Evolutionary conservation across 2,113 vertebrate species (phyloP).

Genomic region (Scartelaos histophorus): DNA sequence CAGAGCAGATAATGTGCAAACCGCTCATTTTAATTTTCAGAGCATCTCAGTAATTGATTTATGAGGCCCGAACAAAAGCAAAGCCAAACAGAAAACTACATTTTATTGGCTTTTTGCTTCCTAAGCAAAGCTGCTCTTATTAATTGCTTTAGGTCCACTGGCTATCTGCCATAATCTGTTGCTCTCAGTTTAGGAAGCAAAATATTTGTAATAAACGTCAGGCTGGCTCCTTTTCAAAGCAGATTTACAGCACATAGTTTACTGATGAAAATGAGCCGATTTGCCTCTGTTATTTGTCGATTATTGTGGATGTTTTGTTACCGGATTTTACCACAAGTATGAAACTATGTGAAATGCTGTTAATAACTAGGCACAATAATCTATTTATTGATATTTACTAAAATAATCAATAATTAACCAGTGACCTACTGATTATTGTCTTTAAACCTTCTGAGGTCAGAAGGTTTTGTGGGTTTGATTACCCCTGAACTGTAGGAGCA

Average conservation of each 20-base stretch:
- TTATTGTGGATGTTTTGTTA: conserved; percentile 41
- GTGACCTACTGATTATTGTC: no score
- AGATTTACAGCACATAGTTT: conserved; percentile 65
- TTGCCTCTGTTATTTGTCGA: conserved; percentile 55
- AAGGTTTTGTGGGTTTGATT: no score
- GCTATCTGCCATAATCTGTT: conserved; percentile 65
- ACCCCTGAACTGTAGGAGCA: no score
- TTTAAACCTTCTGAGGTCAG: no score
- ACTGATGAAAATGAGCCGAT: conserved; percentile 61
- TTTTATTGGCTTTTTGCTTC: conserved; percentile 63
- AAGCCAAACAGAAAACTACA: conserved; percentile 41
- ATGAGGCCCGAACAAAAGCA: conserved; percentile 61
- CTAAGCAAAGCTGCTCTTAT: conserved; percentile 62
- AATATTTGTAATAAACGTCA: conserved; percentile 72
- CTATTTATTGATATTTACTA: no score
- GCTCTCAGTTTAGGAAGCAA: conserved; percentile 64
- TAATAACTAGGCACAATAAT: no score
- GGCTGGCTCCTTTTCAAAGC: conserved; percentile 66
- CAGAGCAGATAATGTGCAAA: conserved; percentile 31
- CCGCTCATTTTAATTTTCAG: conserved; percentile 41
- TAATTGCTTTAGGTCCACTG: conserved; percentile 74
- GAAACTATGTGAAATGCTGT: neutral
- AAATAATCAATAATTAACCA: no score
- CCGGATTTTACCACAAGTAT: conserved; percentile 16
- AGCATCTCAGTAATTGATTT: conserved; percentile 61